phyloP scores from a whole-genome alignment of 37 sponge, comb jelly and placozoan species.

The Mnemiopsis leidyi region DNA sequence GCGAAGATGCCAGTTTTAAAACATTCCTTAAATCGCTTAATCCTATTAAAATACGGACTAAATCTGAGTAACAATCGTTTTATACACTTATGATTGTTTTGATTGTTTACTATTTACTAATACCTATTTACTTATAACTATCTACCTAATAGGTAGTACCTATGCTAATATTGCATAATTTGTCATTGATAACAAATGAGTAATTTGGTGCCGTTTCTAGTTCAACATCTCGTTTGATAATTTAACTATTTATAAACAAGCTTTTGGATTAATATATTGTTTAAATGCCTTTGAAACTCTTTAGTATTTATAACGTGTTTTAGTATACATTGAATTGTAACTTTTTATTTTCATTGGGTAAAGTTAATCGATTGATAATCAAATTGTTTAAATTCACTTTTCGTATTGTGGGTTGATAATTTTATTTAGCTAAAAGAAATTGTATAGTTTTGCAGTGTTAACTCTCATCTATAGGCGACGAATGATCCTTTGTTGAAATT shows the following conservation, averaged over 20 bases:
- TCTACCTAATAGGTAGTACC: too few relatives aligned
- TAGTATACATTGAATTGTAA: too few relatives aligned
- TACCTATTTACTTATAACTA: background rate
- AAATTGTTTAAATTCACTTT: background rate
- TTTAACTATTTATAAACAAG: background rate
- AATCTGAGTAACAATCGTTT: background rate
- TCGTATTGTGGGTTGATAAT: too few relatives aligned
- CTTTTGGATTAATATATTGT: background rate
- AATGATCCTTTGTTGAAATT: too few relatives aligned
- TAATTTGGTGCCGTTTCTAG: background rate
- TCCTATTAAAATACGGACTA: background rate
- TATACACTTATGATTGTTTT: background rate
- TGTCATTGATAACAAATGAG: background rate
- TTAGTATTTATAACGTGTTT: background rate
- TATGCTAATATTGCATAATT: too few relatives aligned
- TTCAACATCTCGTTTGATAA: background rate
- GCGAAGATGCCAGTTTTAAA: conserved; percentile 40
- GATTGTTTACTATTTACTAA: background rate
- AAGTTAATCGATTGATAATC: background rate
- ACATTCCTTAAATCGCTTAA: conserved; percentile 51
- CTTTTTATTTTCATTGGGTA: too few relatives aligned
- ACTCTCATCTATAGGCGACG: too few relatives aligned
- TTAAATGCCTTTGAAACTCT: background rate
- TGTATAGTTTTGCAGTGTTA: too few relatives aligned
- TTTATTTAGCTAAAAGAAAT: too few relatives aligned